Percentiles rank a stretch among this genome's conserved stretches.
These are phyloP conservation scores for Ophion ventricosus DNA, from an alignment of 2,888 invertebrate genomes.

Conservation along the genomic window DNA sequence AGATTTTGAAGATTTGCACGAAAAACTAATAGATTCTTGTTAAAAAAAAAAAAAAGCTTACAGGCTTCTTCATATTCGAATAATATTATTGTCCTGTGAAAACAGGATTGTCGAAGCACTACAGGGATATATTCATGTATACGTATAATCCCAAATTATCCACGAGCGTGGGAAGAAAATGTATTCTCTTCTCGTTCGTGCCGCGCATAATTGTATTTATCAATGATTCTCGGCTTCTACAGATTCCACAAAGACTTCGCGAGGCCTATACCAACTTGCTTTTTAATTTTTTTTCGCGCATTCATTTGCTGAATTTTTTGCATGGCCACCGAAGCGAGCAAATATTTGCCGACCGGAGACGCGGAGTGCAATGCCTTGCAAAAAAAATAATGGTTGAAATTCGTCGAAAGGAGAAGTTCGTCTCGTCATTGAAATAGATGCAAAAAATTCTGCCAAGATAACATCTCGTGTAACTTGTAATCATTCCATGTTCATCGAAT, in stretches of 20 bases:
- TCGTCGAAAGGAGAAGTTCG: background rate
- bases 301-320: conserved; percentile 10
- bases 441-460: background rate
- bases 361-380: background rate
- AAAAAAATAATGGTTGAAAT: conserved; percentile 4
- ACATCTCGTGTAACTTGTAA: background rate
- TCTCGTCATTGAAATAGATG: background rate
- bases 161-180: conserved; percentile 44
- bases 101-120: conserved; percentile 32
- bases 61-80: conserved; percentile 20
- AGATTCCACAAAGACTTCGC: background rate
- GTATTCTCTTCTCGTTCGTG: conserved; percentile 37
- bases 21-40: conserved; percentile 41
- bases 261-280: background rate
- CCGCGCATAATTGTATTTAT: conserved; percentile 36
- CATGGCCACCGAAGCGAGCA: conserved; percentile 7
- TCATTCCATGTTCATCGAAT: no score
- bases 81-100: conserved; percentile 26
- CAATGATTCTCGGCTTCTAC: conserved; percentile 29
- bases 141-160: conserved; percentile 29
- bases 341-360: conserved; percentile 1
- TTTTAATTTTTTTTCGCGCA: conserved; percentile 14
- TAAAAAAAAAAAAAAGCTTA: conserved; percentile 4
- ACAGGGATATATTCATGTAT: background rate
- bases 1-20: background rate